phyloP scores from a whole-genome alignment of 37 sponge, comb jelly and placozoan genomes.

The Agelas oroides region DNA sequence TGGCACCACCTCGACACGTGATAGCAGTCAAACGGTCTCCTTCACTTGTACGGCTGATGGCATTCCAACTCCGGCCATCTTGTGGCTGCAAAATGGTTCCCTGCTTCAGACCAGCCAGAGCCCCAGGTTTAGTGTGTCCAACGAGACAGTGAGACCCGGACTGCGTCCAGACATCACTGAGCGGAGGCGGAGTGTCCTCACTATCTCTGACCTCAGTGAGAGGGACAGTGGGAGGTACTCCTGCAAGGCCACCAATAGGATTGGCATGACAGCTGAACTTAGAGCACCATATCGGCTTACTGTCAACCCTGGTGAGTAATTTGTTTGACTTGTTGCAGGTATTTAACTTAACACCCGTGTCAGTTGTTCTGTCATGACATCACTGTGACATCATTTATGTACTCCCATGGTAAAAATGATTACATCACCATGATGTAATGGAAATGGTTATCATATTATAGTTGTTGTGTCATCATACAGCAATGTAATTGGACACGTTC shows the following conservation, averaged over 20 bases:
- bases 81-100: constrained; percentile 32
- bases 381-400: too few relatives aligned
- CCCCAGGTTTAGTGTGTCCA: not conserved
- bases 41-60: constrained; percentile 48
- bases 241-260: constrained; percentile 8
- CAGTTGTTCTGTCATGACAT: too few relatives aligned
- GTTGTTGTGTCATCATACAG: too few relatives aligned
- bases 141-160: not conserved
- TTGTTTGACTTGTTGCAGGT: too few relatives aligned
- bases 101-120: not conserved
- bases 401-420: too few relatives aligned
- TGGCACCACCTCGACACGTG: not conserved
- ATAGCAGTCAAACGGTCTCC: not conserved
- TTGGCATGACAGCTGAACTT: constrained; percentile 4
- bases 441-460: too few relatives aligned
- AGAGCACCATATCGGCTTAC: not conserved
- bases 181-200: constrained; percentile 16
- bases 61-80: constrained; percentile 29
- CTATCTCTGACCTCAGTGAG: constrained; percentile 1
- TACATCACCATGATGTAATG: too few relatives aligned
- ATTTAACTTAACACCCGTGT: too few relatives aligned
- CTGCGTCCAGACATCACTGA: constrained; percentile 13
- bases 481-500: too few relatives aligned
- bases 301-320: not conserved
- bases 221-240: constrained; percentile 27